phyloP scores from a whole-genome alignment of 2,797 vertebrate genomes.

The Crenuchus spilurus region DNA sequence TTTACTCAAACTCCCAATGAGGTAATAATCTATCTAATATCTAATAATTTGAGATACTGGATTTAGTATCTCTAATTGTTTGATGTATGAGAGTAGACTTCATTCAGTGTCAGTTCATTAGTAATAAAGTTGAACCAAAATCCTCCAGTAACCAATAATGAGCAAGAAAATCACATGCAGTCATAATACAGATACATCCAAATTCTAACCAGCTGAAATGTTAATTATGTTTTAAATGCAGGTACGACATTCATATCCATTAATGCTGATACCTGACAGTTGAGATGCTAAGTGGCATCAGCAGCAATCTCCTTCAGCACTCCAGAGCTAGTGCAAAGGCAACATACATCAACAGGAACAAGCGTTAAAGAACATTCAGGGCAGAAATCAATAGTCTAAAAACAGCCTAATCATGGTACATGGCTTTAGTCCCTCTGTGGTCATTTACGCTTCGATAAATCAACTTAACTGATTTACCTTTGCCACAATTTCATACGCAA shows the following conservation, averaged over 20 bases:
- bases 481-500: slow-evolving; percentile 57
- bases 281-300: neutral
- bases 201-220: too few species aligned
- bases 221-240: too few species aligned
- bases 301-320: neutral
- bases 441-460: slow-evolving; percentile 60
- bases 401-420: slow-evolving; percentile 57
- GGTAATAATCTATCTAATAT: too few species aligned
- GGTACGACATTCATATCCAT: neutral
- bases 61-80: too few species aligned
- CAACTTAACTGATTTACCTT: slow-evolving; percentile 61
- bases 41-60: too few species aligned
- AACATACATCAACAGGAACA: slow-evolving; percentile 49
- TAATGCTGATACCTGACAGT: neutral
- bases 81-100: too few species aligned
- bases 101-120: too few species aligned
- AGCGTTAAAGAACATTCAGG: slow-evolving; percentile 47
- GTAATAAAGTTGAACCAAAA: too few species aligned
- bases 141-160: too few species aligned
- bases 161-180: too few species aligned
- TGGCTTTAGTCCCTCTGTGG: slow-evolving; percentile 58
- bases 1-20: too few species aligned
- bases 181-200: too few species aligned
- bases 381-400: slow-evolving; percentile 60
- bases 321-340: neutral